Evolutionary conservation across 2,888 invertebrate genomes (phyloP), one percentile per base, ranked within the genome.

Genomic region (Philereme transversata): DNA sequence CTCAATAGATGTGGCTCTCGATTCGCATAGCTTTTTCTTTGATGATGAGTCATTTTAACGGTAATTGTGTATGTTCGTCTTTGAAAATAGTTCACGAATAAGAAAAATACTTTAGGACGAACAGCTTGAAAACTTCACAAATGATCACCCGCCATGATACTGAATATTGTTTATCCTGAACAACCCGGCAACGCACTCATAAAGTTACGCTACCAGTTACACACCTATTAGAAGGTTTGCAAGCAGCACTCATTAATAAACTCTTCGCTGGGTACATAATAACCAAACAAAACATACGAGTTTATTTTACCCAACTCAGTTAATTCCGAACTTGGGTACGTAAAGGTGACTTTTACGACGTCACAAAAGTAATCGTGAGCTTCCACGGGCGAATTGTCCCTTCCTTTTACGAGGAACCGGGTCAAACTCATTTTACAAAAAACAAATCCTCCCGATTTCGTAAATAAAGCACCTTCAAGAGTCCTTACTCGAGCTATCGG

Each of bases 401-500:
- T 65, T 62, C 62, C 64, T 58, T 70, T 68, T 65, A 70, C 68
- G 65, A 64, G 64, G 60, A 63, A 63, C 61, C 67, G 65, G 70
- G 70, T 70, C 70, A 68, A 68, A 67, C 68, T 70, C 67, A 63
- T 62, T 69, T 61, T 61, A 62, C 67, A 68, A 70, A 67, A 68
- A 68, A 70, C 67, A 68, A 70, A 67, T 68, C 68, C 62, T 67
- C 67, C 67, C 77, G 81, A 79, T 80, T 78, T 65, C 73, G 74
- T 81, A 81, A 83, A 81, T 82, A 83, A 78, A 74, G 69, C 73
- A 75, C 73, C 76, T 77, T 82, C 83, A 73, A 72, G 73, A 77
- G 79, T 79, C 74, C 76, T 79, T 83, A 81, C 76, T 79, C 77
- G 71, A 74, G 75, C 81, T 79, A 86, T 86, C 84, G 81, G 83